Percentiles rank a stretch among this genome's conserved stretches.
Conservation (phyloP, 2,797 vertebrate species). For the Dermochelys coriacea region DNA sequence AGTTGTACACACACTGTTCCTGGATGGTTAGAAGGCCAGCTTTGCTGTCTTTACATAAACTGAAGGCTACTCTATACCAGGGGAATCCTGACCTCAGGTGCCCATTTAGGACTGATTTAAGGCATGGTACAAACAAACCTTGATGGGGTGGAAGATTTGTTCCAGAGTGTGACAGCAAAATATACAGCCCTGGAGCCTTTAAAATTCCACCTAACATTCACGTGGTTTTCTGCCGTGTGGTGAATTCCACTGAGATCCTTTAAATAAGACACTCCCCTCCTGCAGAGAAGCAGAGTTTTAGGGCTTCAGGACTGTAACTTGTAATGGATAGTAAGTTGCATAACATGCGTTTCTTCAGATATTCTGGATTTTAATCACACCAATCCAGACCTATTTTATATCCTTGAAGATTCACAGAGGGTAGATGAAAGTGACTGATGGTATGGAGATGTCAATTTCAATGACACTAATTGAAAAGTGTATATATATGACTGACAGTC, state of each 20-base stretch:
- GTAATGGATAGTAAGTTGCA: neutral
- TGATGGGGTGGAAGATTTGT: neutral
- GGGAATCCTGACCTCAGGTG: neutral
- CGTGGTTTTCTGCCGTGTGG: rapidly evolving
- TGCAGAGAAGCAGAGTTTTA: neutral
- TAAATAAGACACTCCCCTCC: neutral
- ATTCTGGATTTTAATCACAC: neutral
- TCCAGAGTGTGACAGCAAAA: neutral
- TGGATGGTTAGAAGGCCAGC: neutral
- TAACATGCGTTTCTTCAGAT: neutral
- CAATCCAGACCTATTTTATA: neutral
- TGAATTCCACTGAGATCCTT: neutral
- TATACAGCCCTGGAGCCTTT: neutral
- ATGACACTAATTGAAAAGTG: neutral
- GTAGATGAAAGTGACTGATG: neutral
- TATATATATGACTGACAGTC: neutral
- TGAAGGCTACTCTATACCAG: neutral
- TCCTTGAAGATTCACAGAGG: neutral
- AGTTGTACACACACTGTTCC: neutral
- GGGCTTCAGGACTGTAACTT: neutral
- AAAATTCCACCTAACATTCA: rapidly evolving
- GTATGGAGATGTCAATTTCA: neutral
- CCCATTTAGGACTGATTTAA: neutral
- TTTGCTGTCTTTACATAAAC: neutral
- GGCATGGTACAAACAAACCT: neutral